phyloP scores from a whole-genome alignment of 1,140 invertebrate species.

The Bicyclus anynana region DNA sequence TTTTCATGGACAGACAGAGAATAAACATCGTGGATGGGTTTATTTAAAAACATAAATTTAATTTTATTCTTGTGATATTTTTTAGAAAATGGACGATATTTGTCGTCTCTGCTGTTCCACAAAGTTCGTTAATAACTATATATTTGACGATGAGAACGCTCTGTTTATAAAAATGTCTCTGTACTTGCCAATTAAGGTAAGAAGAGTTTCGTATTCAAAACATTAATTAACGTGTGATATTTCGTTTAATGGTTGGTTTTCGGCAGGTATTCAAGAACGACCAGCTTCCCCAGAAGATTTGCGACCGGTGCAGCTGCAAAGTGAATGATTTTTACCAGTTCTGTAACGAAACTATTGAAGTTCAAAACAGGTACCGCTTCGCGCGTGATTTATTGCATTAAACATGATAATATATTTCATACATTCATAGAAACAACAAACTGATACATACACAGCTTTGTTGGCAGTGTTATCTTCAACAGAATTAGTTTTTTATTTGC shows the following conservation, averaged over 20 bases:
- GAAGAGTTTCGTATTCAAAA: conserved; percentile 4
- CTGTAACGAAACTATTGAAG: conserved; percentile 79
- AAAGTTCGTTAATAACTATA: conserved; percentile 63
- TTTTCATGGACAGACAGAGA: conserved; percentile 35
- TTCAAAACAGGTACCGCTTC: conserved; percentile 77
- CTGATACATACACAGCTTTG: background rate
- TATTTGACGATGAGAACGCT: conserved; percentile 69
- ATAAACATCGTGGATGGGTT: conserved; percentile 45
- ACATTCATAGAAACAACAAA: background rate
- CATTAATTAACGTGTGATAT: conserved; percentile 17
- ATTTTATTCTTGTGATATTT: conserved; percentile 28
- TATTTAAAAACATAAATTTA: conserved; percentile 7
- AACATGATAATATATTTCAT: background rate
- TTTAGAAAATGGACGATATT: conserved; percentile 59
- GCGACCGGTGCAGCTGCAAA: conserved; percentile 80
- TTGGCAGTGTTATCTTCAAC: background rate
- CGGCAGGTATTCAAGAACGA: conserved; percentile 78
- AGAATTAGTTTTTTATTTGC: background rate
- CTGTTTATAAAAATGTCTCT: conserved; percentile 70
- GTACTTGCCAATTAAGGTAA: conserved; percentile 73
- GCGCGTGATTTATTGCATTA: background rate
- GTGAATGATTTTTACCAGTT: conserved; percentile 82
- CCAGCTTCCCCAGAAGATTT: conserved; percentile 80
- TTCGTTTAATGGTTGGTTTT: conserved; percentile 27
- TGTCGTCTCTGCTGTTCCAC: conserved; percentile 69